phyloP scores from a whole-genome alignment of 35 echinoderm and acorn worm species.

The Holothuria glaberrima region DNA sequence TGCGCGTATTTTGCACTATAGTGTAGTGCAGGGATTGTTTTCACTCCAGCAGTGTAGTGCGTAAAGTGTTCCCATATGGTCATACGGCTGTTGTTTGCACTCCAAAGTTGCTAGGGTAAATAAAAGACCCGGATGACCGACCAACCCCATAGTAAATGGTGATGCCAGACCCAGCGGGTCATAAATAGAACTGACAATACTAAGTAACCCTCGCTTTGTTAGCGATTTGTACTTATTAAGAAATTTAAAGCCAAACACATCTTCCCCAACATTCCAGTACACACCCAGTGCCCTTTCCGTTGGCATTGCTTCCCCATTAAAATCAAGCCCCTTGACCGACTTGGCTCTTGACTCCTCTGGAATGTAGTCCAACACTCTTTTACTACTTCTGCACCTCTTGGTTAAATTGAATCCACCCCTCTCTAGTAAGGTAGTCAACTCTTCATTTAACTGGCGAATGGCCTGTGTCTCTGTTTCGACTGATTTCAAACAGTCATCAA shows the following conservation, averaged over 20 bases:
- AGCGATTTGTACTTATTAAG: not conserved
- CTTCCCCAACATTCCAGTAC: slow-evolving; percentile 35
- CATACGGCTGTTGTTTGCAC: too few species aligned
- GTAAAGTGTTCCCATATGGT: too few species aligned
- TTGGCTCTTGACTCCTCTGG: not conserved
- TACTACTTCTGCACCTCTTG: slow-evolving; percentile 74
- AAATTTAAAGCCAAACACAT: not conserved
- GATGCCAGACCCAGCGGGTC: slow-evolving; percentile 43
- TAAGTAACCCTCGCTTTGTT: slow-evolving; percentile 45
- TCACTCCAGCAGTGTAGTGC: too few species aligned
- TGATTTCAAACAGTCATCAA: slow-evolving; percentile 75
- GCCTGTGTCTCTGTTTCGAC: slow-evolving; percentile 42
- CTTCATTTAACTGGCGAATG: slow-evolving; percentile 15
- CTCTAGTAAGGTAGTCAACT: slow-evolving; percentile 30
- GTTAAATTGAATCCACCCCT: slow-evolving; percentile 77
- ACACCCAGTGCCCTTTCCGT: slow-evolving; percentile 12
- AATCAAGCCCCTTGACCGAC: slow-evolving; percentile 3
- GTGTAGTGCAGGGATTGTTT: too few species aligned
- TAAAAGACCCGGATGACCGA: too few species aligned
- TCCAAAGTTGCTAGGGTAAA: too few species aligned
- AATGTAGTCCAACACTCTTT: not conserved
- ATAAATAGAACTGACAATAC: slow-evolving; percentile 24
- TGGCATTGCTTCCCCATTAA: not conserved
- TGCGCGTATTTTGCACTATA: too few species aligned
- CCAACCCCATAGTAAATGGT: slow-evolving; percentile 33